phyloP scores from a whole-genome alignment of 2,888 invertebrate species.

The Ophonus ardosiacus region DNA sequence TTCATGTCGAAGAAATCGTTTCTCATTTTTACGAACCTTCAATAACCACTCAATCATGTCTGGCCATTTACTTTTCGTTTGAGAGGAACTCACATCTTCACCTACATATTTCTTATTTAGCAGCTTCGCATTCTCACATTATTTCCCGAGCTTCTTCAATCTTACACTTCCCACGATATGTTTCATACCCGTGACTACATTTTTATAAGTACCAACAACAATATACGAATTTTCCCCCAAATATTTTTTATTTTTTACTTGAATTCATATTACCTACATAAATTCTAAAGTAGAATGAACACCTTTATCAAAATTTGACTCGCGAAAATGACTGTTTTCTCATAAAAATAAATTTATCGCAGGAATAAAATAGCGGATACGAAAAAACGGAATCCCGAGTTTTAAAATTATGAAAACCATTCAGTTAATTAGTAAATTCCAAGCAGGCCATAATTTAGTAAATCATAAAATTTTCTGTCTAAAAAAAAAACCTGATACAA shows the following conservation, averaged over 20 bases:
- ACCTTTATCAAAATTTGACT: conserved; percentile 3
- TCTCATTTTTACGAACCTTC: conserved; percentile 20
- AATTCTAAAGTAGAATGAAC: conserved; percentile 5
- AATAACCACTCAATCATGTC: conserved; percentile 43
- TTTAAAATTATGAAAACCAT: neutral
- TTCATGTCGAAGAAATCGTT: conserved; percentile 32
- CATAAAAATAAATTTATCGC: neutral
- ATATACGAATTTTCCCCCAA: conserved; percentile 1
- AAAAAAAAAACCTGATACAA: neutral
- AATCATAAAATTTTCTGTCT: neutral
- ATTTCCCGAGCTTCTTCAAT: conserved; percentile 28
- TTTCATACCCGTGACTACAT: conserved; percentile 4
- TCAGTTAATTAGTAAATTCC: conserved; percentile 26
- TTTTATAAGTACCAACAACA: conserved; percentile 13
- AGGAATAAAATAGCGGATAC: neutral
- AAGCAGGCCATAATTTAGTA: neutral
- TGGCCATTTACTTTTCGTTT: conserved; percentile 39
- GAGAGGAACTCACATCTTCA: conserved; percentile 39
- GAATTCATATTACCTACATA: conserved; percentile 5
- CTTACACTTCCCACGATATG: neutral
- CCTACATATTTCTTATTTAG: conserved; percentile 47
- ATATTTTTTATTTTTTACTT: conserved; percentile 30
- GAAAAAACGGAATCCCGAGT: neutral
- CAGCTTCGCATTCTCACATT: conserved; percentile 32
- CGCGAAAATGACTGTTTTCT: neutral